Percentiles rank a stretch among this genome's conserved stretches.
phyloP scores from a whole-genome alignment of 1,140 invertebrate species.

The Scaptomyza montana region DNA sequence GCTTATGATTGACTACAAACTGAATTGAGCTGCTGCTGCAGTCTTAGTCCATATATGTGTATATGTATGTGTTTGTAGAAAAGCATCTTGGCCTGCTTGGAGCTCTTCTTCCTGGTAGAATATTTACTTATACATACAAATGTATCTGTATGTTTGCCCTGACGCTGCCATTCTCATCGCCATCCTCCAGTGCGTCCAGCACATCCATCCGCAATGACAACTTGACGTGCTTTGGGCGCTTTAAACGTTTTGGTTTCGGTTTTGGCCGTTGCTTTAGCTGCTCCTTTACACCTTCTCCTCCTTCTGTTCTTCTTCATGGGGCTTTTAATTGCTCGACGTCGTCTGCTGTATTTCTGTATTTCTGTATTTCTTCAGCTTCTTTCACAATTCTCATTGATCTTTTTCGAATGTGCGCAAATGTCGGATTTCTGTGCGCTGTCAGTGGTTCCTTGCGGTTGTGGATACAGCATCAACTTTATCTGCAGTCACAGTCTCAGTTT shows the following conservation, averaged over 20 bases:
- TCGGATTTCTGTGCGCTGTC: slow-evolving; percentile 76
- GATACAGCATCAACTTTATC: slow-evolving; percentile 18
- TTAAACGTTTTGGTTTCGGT: slow-evolving; percentile 69
- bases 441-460: slow-evolving; percentile 35
- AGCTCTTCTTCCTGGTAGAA: too few species aligned
- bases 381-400: slow-evolving; percentile 82
- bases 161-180: slow-evolving; percentile 32
- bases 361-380: slow-evolving; percentile 68
- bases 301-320: neutral
- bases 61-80: too few species aligned
- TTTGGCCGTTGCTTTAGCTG: slow-evolving; percentile 5
- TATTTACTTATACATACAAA: too few species aligned
- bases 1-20: slow-evolving; percentile 76
- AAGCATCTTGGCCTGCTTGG: too few species aligned
- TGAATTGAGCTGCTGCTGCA: slow-evolving; percentile 60
- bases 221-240: slow-evolving; percentile 79
- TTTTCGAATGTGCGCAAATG: slow-evolving; percentile 81
- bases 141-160: slow-evolving; percentile 15
- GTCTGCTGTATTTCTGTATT: slow-evolving; percentile 50
- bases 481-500: slow-evolving; percentile 3
- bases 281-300: slow-evolving; percentile 1
- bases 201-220: slow-evolving; percentile 59
- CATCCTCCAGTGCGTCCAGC: slow-evolving; percentile 38
- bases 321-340: slow-evolving; percentile 75
- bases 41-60: neutral